These are phyloP conservation scores for Trichacis sp. DNA, from an alignment of 2,888 invertebrate species.

Conservation along the genomic window DNA sequence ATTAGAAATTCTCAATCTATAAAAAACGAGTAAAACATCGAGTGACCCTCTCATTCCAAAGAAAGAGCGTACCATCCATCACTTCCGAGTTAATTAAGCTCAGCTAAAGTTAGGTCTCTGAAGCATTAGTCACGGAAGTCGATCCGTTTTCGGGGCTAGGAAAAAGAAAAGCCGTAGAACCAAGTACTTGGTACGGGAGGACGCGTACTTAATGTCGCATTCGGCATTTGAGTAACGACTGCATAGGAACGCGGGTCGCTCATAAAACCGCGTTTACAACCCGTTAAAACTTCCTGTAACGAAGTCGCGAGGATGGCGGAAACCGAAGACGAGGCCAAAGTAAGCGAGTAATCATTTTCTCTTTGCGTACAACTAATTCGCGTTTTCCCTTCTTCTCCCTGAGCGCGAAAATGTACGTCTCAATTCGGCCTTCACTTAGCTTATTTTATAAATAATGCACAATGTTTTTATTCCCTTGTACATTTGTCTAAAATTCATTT, in stretches of 20 bases:
- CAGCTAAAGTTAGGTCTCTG: neutral
- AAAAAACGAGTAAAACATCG: too few relatives aligned
- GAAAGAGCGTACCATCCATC: neutral
- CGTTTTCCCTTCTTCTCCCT: too few relatives aligned
- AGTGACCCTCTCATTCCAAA: conserved; percentile 20
- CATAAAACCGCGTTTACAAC: conserved; percentile 21
- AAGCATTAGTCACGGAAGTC: neutral
- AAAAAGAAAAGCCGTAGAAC: conserved; percentile 32
- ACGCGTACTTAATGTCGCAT: conserved; percentile 59
- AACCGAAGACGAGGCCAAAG: conserved; percentile 61
- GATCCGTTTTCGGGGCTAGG: conserved; percentile 23
- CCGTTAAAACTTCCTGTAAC: conserved; percentile 20
- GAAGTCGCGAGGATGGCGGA: conserved; percentile 51
- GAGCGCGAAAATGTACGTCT: too few relatives aligned
- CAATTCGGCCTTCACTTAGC: too few relatives aligned
- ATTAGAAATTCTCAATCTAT: too few relatives aligned
- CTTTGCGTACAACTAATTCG: too few relatives aligned
- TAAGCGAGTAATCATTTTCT: conserved; percentile 48
- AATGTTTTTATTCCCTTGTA: too few relatives aligned
- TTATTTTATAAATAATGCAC: too few relatives aligned
- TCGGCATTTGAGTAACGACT: conserved; percentile 56
- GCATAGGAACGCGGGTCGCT: conserved; percentile 48
- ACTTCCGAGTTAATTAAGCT: neutral
- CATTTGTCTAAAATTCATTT: too few relatives aligned
- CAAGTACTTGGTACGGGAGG: conserved; percentile 48